Evolutionary conservation across 2,888 invertebrate genomes (phyloP).

Genomic region (Chydorus sphaericus): DNA sequence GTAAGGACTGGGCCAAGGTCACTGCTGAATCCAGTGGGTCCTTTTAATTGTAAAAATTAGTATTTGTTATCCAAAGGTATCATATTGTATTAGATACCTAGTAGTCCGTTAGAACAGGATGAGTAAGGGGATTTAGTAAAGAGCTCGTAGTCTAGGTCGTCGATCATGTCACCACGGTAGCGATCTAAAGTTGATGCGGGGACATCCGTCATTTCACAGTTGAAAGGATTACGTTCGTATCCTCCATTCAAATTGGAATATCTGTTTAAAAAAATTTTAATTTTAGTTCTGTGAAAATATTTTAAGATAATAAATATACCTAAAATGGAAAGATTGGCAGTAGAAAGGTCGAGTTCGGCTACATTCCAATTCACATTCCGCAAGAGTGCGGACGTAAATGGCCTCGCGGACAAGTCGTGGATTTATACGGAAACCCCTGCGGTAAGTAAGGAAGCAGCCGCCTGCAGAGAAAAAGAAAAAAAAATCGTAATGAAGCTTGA

Average conservation of each 20-base stretch:
- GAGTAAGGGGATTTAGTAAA: slow-evolving; percentile 25
- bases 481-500: no score
- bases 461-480: no score
- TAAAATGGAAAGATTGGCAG: slow-evolving; percentile 63
- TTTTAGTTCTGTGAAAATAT: neutral
- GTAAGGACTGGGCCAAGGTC: no score
- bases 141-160: slow-evolving; percentile 52
- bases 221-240: slow-evolving; percentile 35
- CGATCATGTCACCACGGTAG: slow-evolving; percentile 37
- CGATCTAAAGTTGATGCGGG: slow-evolving; percentile 48
- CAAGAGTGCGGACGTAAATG: slow-evolving; percentile 49
- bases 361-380: slow-evolving; percentile 67
- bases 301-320: no score
- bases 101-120: neutral
- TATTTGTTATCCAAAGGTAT: no score
- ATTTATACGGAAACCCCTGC: slow-evolving; percentile 55
- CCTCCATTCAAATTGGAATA: slow-evolving; percentile 3
- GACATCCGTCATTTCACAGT: slow-evolving; percentile 64
- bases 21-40: no score
- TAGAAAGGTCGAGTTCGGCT: slow-evolving; percentile 53
- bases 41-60: no score
- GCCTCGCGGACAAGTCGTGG: slow-evolving; percentile 46
- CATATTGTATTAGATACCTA: no score
- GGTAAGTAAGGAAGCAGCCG: slow-evolving; percentile 74
- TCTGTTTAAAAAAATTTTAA: neutral